These are phyloP conservation scores for Zonitis immaculata DNA, from an alignment of 2,888 invertebrate species.

Conservation along the genomic window DNA sequence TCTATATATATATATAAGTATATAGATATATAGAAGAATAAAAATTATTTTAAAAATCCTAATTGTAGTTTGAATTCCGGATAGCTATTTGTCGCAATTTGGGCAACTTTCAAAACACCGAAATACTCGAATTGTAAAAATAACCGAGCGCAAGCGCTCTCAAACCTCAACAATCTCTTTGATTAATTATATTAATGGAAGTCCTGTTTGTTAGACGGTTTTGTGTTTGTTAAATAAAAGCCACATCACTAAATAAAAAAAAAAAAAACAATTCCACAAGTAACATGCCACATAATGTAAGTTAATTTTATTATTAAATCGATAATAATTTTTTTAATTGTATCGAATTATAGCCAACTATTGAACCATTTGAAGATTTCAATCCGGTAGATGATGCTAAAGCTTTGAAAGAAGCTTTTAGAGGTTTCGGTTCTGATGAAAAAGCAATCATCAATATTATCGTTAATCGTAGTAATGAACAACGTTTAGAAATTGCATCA, in stretches of 20 bases:
- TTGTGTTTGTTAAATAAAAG: no score
- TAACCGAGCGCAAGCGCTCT: background rate
- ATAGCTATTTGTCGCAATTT: no score
- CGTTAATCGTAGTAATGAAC: slow-evolving; percentile 58
- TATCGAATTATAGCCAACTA: slow-evolving; percentile 35
- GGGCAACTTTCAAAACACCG: no score
- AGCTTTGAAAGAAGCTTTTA: slow-evolving; percentile 43
- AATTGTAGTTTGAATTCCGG: background rate
- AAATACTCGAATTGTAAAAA: background rate
- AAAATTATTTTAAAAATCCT: slow-evolving; percentile 43
- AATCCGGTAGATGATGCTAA: slow-evolving; percentile 42
- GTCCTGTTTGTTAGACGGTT: no score
- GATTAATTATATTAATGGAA: no score
- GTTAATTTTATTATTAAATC: slow-evolving; percentile 7
- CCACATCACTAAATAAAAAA: background rate
- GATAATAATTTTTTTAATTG: background rate
- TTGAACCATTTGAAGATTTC: slow-evolving; percentile 38
- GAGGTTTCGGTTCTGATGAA: slow-evolving; percentile 56
- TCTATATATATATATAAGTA: no score
- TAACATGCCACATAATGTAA: slow-evolving; percentile 18
- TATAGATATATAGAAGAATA: no score
- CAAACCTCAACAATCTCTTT: background rate
- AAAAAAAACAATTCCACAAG: background rate
- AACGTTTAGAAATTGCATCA: slow-evolving; percentile 63
- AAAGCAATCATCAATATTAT: slow-evolving; percentile 62